Evolutionary conservation across 2,113 vertebrate genomes (phyloP), one percentile per base, ranked within the genome.

Genomic region (Corythaeola cristata): DNA sequence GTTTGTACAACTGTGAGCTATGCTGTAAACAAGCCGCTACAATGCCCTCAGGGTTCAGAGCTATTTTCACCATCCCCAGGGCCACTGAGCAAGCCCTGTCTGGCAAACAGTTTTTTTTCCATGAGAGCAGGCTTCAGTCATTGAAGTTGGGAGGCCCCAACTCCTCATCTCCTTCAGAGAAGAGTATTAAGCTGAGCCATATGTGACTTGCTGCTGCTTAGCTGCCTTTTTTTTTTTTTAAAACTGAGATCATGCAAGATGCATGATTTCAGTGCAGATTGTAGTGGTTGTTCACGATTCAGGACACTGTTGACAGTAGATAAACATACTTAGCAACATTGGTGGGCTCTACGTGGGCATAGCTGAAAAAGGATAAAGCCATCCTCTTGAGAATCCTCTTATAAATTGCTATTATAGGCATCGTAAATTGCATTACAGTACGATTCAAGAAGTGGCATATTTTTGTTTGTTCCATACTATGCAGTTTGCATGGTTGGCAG

Each of bases 11-110:
- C 66, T 73, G 22, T 5, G 11, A 71, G 72, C 45, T 77, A 9
- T 19, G 56, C 69, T 82, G 93, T 94, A 95, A 97, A 96, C 89
- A 96, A 96, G 56, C 26, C 21, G 37, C 91, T 78, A 63, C 50
- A 96, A 84, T 56, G 39, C 62, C 39, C 60, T 37, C 24, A 45
- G 67, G 66, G 56, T 76, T 79, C 74, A 68, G 81, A 78, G 66
- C 62, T 93, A 53, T 90, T 67, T 85, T 83, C 67, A 69, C 26
- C 59, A 56, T 85, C 45, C 67, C 55, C 53, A 58, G 37, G 26
- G 78, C 62, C 30, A n/a, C 56, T 49, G 80, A 81, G 49, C 64
- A 49, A 92, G 35, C 52, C 23, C 53, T 49, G 44, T 16, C 66
- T 89, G 71, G 53, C 71, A 94, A 88, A 73, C 13, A 60, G 62